Evolutionary conservation across 2,113 vertebrate species (phyloP), one percentile per base, ranked within the genome.

Genomic region (Sinocyclocheilus rhinocerous): DNA sequence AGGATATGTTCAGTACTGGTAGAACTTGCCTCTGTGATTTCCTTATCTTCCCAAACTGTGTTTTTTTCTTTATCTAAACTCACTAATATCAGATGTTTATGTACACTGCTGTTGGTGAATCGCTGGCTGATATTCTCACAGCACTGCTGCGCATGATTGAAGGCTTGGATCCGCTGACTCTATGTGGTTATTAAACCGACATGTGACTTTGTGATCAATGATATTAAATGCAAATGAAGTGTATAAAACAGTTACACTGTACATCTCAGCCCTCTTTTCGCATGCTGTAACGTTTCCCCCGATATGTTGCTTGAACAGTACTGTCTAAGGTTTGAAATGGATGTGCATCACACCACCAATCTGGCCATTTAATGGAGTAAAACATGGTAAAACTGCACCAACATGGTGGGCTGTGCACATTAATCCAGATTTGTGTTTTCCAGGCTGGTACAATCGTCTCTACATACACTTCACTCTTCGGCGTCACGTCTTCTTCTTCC

Each of bases 371-470:
- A 9, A 29, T 4, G 39, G 20, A 73, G 33, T 12, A 22, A 42
- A 42, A 39, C n/a, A 42, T 4, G 22, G 65, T 69, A 16, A 33
- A 33, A 33, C 3, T 3, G 13, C 24, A 15, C 4, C 16, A 42
- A 12, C 33, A 29, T 29, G 29, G 29, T 50, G 48, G 48, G 12
- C 50, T 52, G 18, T 22, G n/a, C 8, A 26, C 36, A 63, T n/a
- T 26, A 13, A 18, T 76, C 26, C 10, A 29, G n/a, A 5, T 55
- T 10, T 42, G 5, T 73, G n/a, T 80, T 75, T 69, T 80, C 48
- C 76, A 99, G 98, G 98, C 81, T 98, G 97, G 97, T 98, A 98
- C 92, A 98, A 98, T 89, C 96, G 96, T 73, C 92, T 98, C 63
- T 97, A 97, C 91, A 97, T 98, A 85, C 97, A 97, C 91, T 98